Evolutionary conservation across 2,888 invertebrate species (phyloP), one percentile per base, ranked within the genome.

Genomic region (Chromoteleia sp.): DNA sequence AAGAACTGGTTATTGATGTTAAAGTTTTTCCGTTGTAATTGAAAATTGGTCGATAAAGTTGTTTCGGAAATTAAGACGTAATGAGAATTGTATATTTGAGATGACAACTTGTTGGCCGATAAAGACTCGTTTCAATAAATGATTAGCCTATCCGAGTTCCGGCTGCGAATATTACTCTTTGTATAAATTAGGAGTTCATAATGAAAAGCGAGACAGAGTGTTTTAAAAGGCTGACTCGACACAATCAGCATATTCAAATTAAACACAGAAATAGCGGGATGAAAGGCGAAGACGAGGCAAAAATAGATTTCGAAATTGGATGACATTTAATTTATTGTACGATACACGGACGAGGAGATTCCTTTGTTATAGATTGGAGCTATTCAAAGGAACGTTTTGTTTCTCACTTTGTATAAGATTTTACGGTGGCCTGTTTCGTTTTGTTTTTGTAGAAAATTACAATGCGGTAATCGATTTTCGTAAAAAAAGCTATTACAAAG

Each of bases 201-300:
- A 70, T 50, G 77, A 63, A 70, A 56, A 56, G 30, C 14, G 12
- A 45, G 30, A 5, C 19, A 8, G 33, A 43, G 39, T 70, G 68
- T 70, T 70, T 74, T 70, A 63, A 77, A 77, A 70, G 63, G 70
- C 77, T 77, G 77, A 77, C 70, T 70, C 70, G 48, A 50, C 77
- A 56, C 70, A 70, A 77, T 77, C 77, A 77, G 77, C 70, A 63
- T 77, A 77, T 77, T 77, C 63, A 70, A 77, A 77, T 77, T 61
- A 70, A 77, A 70, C 52, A 48, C 63, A 56, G 77, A 63, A 77
- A 77, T 17, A 59, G 48, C 39, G 41, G 39, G 48, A 77, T 70
- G 54, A 67, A 70, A 63, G 52, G 45, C 63, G 56, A 56, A 70
- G 70, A 70, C 39, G 48, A 45, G 41, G 41, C 48, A 56, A 63